A percentile compares a stretch with the other conserved stretches of the same genome.
Conservation (phyloP, 23 tunicate genomes). For the Phallusia fumigata region DNA sequence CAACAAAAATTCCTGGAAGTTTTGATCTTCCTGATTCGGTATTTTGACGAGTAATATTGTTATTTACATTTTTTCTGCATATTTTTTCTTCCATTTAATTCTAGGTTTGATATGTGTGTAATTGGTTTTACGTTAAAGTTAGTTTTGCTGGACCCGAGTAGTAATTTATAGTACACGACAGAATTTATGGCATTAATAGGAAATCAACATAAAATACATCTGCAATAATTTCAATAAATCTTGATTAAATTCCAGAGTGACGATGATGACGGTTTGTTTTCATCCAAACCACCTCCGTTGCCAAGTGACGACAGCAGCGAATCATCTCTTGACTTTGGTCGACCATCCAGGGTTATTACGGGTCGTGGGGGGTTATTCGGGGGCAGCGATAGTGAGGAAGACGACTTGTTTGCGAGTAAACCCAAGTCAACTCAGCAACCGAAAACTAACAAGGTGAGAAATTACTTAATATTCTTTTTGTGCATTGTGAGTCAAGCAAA, state of each 20-base stretch:
- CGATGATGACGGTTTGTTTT: conserved; percentile 3
- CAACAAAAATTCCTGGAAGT: neutral
- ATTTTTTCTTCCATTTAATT: too few species aligned
- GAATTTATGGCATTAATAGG: too few species aligned
- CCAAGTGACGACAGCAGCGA: neutral
- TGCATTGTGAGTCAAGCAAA: too few species aligned
- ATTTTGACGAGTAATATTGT: neutral
- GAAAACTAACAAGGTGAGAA: neutral
- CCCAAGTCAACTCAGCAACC: too few species aligned
- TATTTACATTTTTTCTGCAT: too few species aligned
- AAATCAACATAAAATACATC: too few species aligned
- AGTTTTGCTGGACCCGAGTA: too few species aligned
- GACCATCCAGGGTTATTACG: neutral
- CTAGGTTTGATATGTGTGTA: too few species aligned
- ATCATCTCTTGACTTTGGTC: conserved; percentile 4
- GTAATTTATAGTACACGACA: too few species aligned
- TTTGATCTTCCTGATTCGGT: neutral
- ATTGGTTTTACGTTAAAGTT: too few species aligned
- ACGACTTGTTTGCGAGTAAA: conserved; percentile 4
- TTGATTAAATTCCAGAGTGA: neutral
- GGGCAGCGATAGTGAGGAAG: conserved; percentile 7
- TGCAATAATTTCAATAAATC: too few species aligned
- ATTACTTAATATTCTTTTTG: too few species aligned
- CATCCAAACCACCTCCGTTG: conserved; percentile 18
- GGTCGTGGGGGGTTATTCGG: conserved; percentile 20